Base-by-base conservation (phyloP, 1,140 invertebrate species). In the Aphaenogaster ashmeadi region DNA sequence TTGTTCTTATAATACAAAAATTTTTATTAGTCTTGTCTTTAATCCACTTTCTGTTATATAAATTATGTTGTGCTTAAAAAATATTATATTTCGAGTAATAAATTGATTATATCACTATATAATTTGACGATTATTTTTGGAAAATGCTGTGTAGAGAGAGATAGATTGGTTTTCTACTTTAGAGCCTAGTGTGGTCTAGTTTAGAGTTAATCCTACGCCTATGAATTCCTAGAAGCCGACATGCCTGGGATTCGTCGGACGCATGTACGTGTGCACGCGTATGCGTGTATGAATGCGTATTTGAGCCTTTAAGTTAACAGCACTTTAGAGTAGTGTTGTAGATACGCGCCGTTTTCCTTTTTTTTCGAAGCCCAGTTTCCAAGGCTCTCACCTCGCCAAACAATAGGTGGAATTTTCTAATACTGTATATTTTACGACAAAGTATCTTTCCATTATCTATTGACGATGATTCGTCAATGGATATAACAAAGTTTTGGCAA, bases 221-320 rank as follows among this genome's bases (percentile, higher is more conserved):
- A 87, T 94, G 93, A 78, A 83, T 94, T 94, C 93, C 90, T 91
- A 94, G 93, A 93, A 94, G 64, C 71, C 84, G 88, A 88, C 86
- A 89, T 78, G 87, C 89, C 90, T 86, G 71, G 87, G 86, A 90
- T 89, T 93, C 87, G 74, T 90, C 77, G 80, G 72, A 74, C 60
- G 77, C 87, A 71, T 72, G 50, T 88, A 72, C 36, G 33, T 18
- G 44, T 36, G n/a, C 54, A 84, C 7, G 72, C 44, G 56, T 41
- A 50, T 77, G 75, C 38, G 84, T 41, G 13, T 38, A 38, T 56
- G 64, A 58, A 54, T 71, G 75, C 80, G 72, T 75, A 44, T 36
- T 86, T 81, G 41, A 56, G 56, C 18, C 50, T 75, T 67, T 69
- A 71, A 89, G 69, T 89, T 90, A 92, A 90, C 92, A 87, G 84